Evolutionary conservation across 1,140 invertebrate species (phyloP).

Genomic region (Chrysoperla carnea): DNA sequence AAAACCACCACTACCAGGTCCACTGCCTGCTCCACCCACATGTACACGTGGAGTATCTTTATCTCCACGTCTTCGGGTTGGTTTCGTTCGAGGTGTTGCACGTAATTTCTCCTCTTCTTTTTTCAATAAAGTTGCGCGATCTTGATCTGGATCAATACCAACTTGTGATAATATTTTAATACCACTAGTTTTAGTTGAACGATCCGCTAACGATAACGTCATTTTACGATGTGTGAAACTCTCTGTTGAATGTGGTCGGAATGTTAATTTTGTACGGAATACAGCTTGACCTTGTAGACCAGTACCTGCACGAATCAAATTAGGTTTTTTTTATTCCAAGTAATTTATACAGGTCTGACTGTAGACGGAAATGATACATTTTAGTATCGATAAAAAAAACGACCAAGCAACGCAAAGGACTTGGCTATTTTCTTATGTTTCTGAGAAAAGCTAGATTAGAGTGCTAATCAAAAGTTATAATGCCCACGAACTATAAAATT

Average conservation of each 20-base stretch:
- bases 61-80: constrained; percentile 42
- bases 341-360: constrained; percentile 32
- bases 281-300: constrained; percentile 95
- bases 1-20: constrained; percentile 22
- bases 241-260: constrained; percentile 94
- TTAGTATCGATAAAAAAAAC: too few relatives aligned
- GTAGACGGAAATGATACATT: too few relatives aligned
- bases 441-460: too few relatives aligned
- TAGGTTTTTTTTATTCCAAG: constrained; percentile 32
- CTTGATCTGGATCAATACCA: constrained; percentile 83
- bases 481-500: too few relatives aligned
- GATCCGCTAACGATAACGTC: constrained; percentile 91
- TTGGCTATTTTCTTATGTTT: too few relatives aligned
- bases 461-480: too few relatives aligned
- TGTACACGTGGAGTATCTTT: constrained; percentile 26
- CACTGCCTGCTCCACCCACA: constrained; percentile 21
- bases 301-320: constrained; percentile 84
- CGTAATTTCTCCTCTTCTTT: constrained; percentile 89
- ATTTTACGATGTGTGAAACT: constrained; percentile 98
- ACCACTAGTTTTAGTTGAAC: constrained; percentile 89
- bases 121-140: constrained; percentile 80
- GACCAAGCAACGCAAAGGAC: too few relatives aligned
- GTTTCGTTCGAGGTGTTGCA: constrained; percentile 57
- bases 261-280: constrained; percentile 90
- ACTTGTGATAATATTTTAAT: constrained; percentile 93